These are phyloP conservation scores for Lagothrix lagotricha DNA, from an alignment of 2,797 vertebrate species.

Conservation along the genomic window DNA sequence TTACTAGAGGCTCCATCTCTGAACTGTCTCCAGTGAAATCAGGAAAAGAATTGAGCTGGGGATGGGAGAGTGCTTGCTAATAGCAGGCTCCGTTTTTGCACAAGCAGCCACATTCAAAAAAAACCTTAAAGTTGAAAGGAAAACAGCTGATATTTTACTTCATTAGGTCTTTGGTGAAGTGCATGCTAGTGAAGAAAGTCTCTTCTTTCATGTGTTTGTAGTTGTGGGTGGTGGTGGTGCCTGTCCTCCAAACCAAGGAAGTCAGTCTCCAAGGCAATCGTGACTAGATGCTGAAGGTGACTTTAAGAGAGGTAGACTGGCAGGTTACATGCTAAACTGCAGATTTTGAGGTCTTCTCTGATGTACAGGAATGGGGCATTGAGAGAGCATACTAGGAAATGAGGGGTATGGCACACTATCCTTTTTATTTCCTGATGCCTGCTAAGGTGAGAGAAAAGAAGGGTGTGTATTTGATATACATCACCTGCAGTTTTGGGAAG, in stretches of 20 bases:
- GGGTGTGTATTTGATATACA: not conserved
- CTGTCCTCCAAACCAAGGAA: not conserved
- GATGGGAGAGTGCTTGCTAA: not conserved
- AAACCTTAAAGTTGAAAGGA: not conserved
- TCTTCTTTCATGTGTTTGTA: not conserved
- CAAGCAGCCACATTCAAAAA: not conserved
- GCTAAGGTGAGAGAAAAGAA: not conserved
- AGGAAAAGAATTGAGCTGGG: not conserved
- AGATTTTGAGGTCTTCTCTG: not conserved
- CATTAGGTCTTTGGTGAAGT: not conserved
- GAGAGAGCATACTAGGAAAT: not conserved
- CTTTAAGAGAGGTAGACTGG: not conserved
- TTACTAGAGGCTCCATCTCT: not conserved
- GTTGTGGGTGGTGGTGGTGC: not conserved
- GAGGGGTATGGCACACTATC: accelerated
- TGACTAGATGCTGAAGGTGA: not conserved
- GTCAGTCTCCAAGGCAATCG: not conserved
- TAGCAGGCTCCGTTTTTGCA: not conserved
- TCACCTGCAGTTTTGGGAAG: not conserved
- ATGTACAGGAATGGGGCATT: not conserved
- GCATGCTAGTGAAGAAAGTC: not conserved
- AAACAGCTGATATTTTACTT: not conserved
- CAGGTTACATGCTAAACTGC: not conserved
- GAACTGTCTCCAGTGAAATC: not conserved
- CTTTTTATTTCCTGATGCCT: not conserved